Evolutionary conservation across 2,888 invertebrate species (phyloP).

Genomic region (Orchesellides sinensis): DNA sequence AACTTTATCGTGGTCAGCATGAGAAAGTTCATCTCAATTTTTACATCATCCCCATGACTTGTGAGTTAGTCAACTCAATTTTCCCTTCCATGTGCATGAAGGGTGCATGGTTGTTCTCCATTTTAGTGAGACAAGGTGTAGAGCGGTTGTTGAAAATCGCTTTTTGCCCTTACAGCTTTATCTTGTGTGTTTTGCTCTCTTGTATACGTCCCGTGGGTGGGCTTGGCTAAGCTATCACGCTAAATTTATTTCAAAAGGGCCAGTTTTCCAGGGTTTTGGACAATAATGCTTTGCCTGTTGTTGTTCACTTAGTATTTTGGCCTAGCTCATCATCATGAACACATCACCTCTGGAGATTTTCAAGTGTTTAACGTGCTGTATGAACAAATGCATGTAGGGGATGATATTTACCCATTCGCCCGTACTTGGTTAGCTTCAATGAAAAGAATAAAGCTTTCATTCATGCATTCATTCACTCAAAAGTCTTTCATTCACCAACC

Average conservation of each 20-base stretch:
- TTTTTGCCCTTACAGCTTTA: not conserved
- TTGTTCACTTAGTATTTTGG: slow-evolving; percentile 6
- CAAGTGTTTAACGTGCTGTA: slow-evolving; percentile 29
- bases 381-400: not conserved
- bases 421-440: not conserved
- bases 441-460: slow-evolving; percentile 49
- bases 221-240: slow-evolving; percentile 71
- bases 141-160: slow-evolving; percentile 18
- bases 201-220: slow-evolving; percentile 69
- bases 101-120: too few relatives aligned
- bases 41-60: not conserved
- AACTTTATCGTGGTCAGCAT: not conserved
- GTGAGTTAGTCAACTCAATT: not conserved
- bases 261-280: slow-evolving; percentile 52
- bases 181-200: slow-evolving; percentile 53
- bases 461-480: slow-evolving; percentile 42
- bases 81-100: not conserved
- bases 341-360: slow-evolving; percentile 46
- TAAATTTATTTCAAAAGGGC: slow-evolving; percentile 71
- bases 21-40: not conserved
- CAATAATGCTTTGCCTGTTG: slow-evolving; percentile 20
- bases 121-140: slow-evolving; percentile 29
- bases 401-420: not conserved
- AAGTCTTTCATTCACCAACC: slow-evolving; percentile 41
- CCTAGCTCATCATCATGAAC: slow-evolving; percentile 21